Base-by-base conservation (phyloP, 1,140 invertebrate species). In the Telenomus remus region DNA sequence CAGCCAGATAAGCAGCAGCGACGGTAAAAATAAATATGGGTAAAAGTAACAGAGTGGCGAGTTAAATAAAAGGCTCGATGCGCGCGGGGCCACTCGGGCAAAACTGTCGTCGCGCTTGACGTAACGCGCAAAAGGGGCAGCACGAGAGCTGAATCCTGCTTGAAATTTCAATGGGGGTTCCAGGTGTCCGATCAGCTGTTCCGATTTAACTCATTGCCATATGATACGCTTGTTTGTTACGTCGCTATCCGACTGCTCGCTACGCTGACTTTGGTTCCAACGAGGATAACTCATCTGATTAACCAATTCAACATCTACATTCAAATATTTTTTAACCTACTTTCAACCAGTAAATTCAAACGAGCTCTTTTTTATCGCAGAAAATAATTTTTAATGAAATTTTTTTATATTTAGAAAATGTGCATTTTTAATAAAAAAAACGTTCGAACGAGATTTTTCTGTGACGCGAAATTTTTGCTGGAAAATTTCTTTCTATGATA, bases 81-180 rank as follows among this genome's bases (percentile, higher is more conserved):
- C 6, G 44, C 6, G 15, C 12, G 61, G 61, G 63, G 46, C 53
- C 53, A 43, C 49, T 70, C 56, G 66, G 43, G 56, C 46, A 53
- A 72, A 64, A 56, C 54, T 71, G 68, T 64, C 68, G 68, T 64
- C 54, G 68, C 59, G 68, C 37, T 72, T 64, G 68, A 72, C 57
- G 66, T 61, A 49, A 54, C 68, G 68, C 59, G 54, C 46, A 64
- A 72, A 57, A 61, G 59, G 54, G 68, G 59, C 68, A 46, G 43
- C 57, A 16, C 55, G 43, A 43, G 34, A 10, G 6, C 13, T 39
- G 44, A 53, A 54, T 54, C 33, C 48, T 43, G 34, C 0, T 61
- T 54, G 49, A 61, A 70, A 70, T 70, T 70, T 69, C 49, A 70
- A 70, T 55, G 56, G 56, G n/a, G 42, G 5, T 37, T 69, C 53